Evolutionary conservation across 2,113 vertebrate species (phyloP).

Genomic region (Phrynosoma platyrhinos): DNA sequence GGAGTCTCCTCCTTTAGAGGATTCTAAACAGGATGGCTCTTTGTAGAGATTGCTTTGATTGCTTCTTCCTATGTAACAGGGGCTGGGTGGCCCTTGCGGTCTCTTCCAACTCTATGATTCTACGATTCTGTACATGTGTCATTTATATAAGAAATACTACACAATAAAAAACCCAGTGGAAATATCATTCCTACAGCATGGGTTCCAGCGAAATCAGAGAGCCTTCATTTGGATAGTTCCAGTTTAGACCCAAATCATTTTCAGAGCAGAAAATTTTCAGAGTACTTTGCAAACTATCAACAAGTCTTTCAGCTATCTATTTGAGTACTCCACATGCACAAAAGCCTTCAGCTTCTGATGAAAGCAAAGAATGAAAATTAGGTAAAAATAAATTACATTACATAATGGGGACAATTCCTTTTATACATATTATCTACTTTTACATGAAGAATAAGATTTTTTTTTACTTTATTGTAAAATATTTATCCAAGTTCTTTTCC

Average conservation of each 20-base stretch:
- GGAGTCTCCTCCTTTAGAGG: too few relatives aligned
- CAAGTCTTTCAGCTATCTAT: not conserved
- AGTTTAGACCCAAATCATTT: not conserved
- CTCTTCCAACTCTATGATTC: too few relatives aligned
- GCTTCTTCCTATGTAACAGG: too few relatives aligned
- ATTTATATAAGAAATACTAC: constrained; percentile 26
- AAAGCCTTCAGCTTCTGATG: not conserved
- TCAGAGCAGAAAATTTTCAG: not conserved
- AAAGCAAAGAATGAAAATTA: not conserved
- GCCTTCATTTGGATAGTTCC: too few relatives aligned
- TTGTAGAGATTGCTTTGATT: too few relatives aligned
- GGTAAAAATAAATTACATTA: not conserved
- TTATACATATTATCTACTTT: not conserved
- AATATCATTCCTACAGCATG: constrained; percentile 10
- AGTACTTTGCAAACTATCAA: not conserved
- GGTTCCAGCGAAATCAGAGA: not conserved
- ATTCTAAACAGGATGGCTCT: too few relatives aligned
- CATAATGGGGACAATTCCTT: not conserved
- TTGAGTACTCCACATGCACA: not conserved
- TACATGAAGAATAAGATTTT: not conserved
- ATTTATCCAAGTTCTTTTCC: not conserved
- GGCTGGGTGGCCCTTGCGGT: too few relatives aligned
- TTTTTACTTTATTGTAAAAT: not conserved
- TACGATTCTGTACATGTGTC: not conserved
- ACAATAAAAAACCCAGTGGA: not conserved